Base-by-base conservation (phyloP, 2,888 invertebrate genomes). In the Octodonta nipae region DNA sequence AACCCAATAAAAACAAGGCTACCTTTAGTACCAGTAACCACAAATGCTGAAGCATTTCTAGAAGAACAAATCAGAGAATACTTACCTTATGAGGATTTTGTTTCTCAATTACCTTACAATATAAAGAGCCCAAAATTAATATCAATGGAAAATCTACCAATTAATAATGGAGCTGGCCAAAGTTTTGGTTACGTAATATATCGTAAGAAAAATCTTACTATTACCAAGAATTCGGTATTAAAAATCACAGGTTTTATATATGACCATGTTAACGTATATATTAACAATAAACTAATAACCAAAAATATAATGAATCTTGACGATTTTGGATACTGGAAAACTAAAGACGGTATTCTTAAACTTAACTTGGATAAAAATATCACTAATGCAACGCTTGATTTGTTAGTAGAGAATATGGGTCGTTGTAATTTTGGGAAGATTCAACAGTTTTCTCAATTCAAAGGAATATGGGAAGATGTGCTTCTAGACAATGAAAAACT, bases 331-430 rank as follows among this genome's bases (percentile, higher is more conserved):
- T 65, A 56, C 43, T 65, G 65, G 64, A 47, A 43, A 33, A 13
- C 38, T n/a, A 37, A 46, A 35, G 45, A 61, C 40, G 44, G 49
- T 3, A 45, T 50, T 3, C 46, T 57, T 13, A 36, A 39, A 3
- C 12, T 38, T 12, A 31, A 15, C 7, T 39, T 42, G 2, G 27
- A 32, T 27, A 5, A 26, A 34, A 22, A 34, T 34, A 7, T 43
- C 40, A 12, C 45, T 20, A 48, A 52, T 4, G 53, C 55, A 2
- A 56, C 54, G 24, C 34, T 69, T 13, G 61, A 64, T 35, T 35
- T 70, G 5, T 42, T 73, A 2, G 63, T 66, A 2, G 89, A 88
- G 61, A 87, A 82, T 55, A 82, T 82, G 64, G 91, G 91, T 5
- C 69, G 87, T 31, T 71, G 81, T 26, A 85, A 85, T 56, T 60